These are phyloP conservation scores for Ceriagrion tenellum DNA, from an alignment of 2,888 invertebrate species.

Conservation along the genomic window DNA sequence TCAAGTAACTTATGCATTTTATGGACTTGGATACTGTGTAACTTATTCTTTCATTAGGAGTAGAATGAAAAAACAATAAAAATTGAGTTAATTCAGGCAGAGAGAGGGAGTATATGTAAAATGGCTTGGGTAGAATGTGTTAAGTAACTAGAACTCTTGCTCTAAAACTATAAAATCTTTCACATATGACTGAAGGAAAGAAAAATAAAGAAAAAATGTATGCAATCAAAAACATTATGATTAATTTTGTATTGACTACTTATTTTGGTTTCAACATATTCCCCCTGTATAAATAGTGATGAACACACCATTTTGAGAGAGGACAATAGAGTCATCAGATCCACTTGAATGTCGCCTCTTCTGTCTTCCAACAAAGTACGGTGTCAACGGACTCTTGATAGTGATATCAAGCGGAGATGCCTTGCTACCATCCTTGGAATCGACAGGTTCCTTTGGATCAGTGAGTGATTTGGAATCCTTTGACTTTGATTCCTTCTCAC, in stretches of 20 bases:
- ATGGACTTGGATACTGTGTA: no score
- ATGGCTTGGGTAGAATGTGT: no score
- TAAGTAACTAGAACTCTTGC: no score
- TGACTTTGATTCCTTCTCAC: slow-evolving; percentile 38
- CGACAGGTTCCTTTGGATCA: neutral
- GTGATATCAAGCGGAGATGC: slow-evolving; percentile 69
- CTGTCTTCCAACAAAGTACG: slow-evolving; percentile 70
- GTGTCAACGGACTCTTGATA: slow-evolving; percentile 73
- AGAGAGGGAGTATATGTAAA: no score
- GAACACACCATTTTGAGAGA: slow-evolving; percentile 74
- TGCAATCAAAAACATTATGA: neutral
- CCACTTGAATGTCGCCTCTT: slow-evolving; percentile 75
- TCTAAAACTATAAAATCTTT: no score
- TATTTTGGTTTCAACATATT: neutral
- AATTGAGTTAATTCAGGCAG: no score
- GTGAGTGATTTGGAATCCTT: neutral
- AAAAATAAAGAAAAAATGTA: neutral
- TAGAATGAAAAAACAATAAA: no score
- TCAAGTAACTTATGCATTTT: no score
- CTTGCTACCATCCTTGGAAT: slow-evolving; percentile 48
- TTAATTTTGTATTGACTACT: neutral
- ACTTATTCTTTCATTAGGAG: no score
- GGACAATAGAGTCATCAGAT: slow-evolving; percentile 74
- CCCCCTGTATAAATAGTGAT: no score
- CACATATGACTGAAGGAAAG: no score